Conservation (phyloP, 2,797 vertebrate genomes). For the Phataginus tetradactyla region DNA sequence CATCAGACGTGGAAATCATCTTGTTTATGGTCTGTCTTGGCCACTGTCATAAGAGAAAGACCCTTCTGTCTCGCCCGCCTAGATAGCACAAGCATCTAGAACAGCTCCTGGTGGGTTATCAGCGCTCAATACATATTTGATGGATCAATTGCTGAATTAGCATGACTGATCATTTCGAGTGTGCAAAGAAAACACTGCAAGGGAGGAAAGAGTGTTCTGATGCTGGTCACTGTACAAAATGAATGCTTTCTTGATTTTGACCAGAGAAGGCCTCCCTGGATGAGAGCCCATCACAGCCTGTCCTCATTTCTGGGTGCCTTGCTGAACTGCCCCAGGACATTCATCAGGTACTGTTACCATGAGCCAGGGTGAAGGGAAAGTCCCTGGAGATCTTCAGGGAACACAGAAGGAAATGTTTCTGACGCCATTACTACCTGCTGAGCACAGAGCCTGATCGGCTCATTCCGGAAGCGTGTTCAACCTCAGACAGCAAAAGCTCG, state of each 20-base stretch:
- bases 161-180: accelerated
- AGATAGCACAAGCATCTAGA: accelerated
- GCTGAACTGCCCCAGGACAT: not conserved
- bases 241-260: not conserved
- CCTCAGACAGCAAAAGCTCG: not conserved
- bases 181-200: not conserved
- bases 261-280: not conserved
- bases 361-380: not conserved
- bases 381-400: not conserved
- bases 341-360: accelerated
- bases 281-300: accelerated
- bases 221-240: not conserved
- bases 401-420: not conserved
- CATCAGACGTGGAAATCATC: not conserved
- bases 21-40: accelerated
- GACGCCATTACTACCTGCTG: not conserved
- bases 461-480: not conserved
- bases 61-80: accelerated
- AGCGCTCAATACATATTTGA: accelerated
- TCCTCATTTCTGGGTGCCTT: not conserved
- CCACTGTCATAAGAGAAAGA: not conserved
- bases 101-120: not conserved
- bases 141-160: not conserved
- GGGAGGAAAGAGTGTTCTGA: not conserved
- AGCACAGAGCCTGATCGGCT: not conserved